These are phyloP conservation scores for Lepisosteus osseus DNA, from an alignment of 2,113 vertebrate species.

Conservation along the genomic window DNA sequence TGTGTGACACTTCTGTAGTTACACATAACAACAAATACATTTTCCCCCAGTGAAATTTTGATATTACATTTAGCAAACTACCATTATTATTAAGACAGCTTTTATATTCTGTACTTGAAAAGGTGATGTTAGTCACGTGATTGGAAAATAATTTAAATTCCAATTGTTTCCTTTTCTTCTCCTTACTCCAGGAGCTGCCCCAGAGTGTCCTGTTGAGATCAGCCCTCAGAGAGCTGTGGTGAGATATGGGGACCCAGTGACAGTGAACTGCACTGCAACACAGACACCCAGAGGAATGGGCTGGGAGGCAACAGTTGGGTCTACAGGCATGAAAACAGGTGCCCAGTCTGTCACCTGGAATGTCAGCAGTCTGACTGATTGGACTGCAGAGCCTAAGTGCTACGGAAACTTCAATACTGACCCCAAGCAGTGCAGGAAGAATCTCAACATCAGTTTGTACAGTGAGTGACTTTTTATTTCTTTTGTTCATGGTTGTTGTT, in stretches of 20 bases:
- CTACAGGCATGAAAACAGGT: accelerated
- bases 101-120: no score
- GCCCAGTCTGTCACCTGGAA: accelerated
- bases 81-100: no score
- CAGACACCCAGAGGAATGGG: accelerated
- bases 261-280: constrained; percentile 32
- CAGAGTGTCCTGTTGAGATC: constrained; percentile 8
- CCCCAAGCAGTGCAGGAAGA: accelerated
- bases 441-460: constrained; percentile 33
- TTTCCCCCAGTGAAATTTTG: no score
- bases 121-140: no score
- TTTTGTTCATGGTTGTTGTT: not conserved
- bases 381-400: not conserved
- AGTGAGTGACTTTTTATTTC: constrained; percentile 42
- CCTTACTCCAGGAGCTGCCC: constrained; percentile 37
- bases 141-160: no score
- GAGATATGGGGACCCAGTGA: not conserved
- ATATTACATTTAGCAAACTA: no score
- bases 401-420: not conserved
- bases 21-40: no score
- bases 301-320: constrained; percentile 2
- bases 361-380: not conserved
- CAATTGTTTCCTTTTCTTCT: not conserved
- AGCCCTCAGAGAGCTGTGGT: constrained; percentile 24
- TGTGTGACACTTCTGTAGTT: no score